phyloP scores from a whole-genome alignment of 2,113 vertebrate genomes.

The Petroica traversi region DNA sequence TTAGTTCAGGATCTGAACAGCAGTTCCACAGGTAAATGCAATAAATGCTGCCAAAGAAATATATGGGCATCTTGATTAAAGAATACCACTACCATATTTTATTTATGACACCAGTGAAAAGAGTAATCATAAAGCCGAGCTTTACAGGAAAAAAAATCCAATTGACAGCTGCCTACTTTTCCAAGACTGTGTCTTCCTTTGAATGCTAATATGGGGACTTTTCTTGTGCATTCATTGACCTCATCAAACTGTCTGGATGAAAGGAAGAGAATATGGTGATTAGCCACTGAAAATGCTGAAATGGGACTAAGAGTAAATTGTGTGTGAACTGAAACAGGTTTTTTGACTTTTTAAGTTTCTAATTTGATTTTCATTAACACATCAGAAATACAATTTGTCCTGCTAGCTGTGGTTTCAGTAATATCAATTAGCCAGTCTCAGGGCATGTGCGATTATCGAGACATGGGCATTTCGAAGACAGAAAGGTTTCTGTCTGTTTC shows the following conservation, averaged over 20 bases:
- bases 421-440: conserved; percentile 18
- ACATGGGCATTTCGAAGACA: background rate
- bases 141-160: background rate
- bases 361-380: conserved; percentile 34
- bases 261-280: background rate
- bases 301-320: background rate
- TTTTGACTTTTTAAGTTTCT: conserved; percentile 2
- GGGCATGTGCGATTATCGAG: background rate
- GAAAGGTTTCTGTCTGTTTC: background rate
- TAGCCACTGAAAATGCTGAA: background rate
- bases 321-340: background rate
- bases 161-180: background rate
- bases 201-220: background rate
- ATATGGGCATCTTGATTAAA: background rate
- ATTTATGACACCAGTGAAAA: background rate
- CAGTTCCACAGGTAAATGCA: background rate
- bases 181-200: background rate
- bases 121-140: background rate
- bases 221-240: background rate
- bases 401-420: conserved; percentile 11
- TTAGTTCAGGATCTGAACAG: background rate
- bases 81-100: background rate
- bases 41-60: background rate
- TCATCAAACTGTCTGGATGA: background rate
- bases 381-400: conserved; percentile 37